These are phyloP conservation scores for Leucopsar rothschildi DNA, from an alignment of 2,113 vertebrate species.

Conservation along the genomic window DNA sequence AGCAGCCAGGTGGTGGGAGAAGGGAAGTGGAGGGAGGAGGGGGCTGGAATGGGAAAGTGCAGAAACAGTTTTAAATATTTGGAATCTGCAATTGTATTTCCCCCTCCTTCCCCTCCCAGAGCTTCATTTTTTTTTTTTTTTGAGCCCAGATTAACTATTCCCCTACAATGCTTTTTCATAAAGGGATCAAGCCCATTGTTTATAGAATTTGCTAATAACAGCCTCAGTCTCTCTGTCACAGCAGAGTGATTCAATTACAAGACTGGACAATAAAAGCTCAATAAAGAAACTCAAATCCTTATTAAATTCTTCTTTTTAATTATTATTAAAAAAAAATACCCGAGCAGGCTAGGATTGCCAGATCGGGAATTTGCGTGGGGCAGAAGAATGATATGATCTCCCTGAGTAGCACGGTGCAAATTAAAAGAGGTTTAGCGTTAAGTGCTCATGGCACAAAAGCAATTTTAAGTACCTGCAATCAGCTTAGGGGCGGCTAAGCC, in stretches of 20 bases:
- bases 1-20: conserved; percentile 2
- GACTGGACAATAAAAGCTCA: conserved; percentile 52
- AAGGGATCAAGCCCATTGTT: conserved; percentile 60
- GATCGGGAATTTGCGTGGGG: conserved; percentile 69
- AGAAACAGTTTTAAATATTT: conserved; percentile 56
- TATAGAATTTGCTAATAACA: conserved; percentile 57
- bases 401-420: conserved; percentile 82
- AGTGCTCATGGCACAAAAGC: conserved; percentile 82
- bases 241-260: conserved; percentile 59
- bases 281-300: conserved; percentile 61
- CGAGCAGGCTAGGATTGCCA: conserved; percentile 48
- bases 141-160: conserved; percentile 53
- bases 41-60: not conserved
- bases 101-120: not conserved
- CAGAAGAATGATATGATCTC: conserved; percentile 73
- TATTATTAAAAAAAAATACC: conserved; percentile 50
- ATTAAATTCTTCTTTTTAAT: conserved; percentile 59
- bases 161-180: conserved; percentile 70
- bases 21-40: not conserved
- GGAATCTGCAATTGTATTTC: conserved; percentile 42
- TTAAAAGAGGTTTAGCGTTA: conserved; percentile 84
- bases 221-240: conserved; percentile 34
- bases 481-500: conserved; percentile 82
- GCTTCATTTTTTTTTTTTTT: not conserved
- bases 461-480: conserved; percentile 86